phyloP scores from a whole-genome alignment of 2,888 invertebrate species.

The Lasioglossum lativentre region DNA sequence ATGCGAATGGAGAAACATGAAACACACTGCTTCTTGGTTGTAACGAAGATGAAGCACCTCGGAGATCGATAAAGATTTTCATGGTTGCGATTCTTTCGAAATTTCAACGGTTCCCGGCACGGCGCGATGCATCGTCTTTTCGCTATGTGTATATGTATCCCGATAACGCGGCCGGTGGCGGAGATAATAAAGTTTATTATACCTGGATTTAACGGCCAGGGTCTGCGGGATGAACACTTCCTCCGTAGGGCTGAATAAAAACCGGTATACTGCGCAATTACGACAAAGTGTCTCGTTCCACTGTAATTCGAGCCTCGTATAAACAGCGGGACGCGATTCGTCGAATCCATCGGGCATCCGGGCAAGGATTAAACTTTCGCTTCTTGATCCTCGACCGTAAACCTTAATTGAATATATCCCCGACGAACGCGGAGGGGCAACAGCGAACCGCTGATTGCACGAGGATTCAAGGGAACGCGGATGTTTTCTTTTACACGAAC shows the following conservation, averaged over 20 bases:
- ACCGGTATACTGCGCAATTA: constrained; percentile 32
- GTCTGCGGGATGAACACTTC: not conserved
- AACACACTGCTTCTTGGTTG: constrained; percentile 8
- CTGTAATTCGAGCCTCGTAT: constrained; percentile 32
- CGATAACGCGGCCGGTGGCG: constrained; percentile 11
- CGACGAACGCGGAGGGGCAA: constrained; percentile 9
- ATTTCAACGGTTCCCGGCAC: not conserved
- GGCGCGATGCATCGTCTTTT: not conserved
- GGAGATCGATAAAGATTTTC: constrained; percentile 25
- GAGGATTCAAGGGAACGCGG: constrained; percentile 27
- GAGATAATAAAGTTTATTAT: constrained; percentile 53
- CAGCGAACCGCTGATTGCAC: constrained; percentile 33
- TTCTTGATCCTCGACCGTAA: constrained; percentile 58
- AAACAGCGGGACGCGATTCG: constrained; percentile 35
- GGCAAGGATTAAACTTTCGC: constrained; percentile 62
- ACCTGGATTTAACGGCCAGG: constrained; percentile 11
- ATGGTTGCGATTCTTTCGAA: not conserved
- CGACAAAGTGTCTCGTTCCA: constrained; percentile 44
- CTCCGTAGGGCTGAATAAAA: constrained; percentile 29
- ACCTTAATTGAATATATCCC: constrained; percentile 65
- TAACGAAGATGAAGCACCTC: constrained; percentile 26
- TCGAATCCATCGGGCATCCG: constrained; percentile 31
- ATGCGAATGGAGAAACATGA: constrained; percentile 13
- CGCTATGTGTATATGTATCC: not conserved
- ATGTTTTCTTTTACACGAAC: not conserved